Evolutionary conservation across 2,113 vertebrate species (phyloP).

Genomic region (Rissa tridactyla): DNA sequence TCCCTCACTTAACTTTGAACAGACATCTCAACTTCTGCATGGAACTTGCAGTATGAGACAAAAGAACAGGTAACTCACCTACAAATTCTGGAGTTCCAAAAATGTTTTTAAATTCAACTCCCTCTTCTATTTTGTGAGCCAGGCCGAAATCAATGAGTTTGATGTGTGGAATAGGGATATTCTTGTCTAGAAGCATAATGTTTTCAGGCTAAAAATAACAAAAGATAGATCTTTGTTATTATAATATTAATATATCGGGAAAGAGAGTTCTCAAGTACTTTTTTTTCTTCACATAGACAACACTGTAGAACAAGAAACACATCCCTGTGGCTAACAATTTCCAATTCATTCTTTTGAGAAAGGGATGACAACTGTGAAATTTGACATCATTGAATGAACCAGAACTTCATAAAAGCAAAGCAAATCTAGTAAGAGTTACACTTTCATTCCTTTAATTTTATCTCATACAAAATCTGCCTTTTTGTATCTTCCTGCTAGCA

Average conservation of each 20-base stretch:
- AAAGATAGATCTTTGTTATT: neutral
- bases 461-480: neutral
- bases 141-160: constrained; percentile 97
- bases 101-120: constrained; percentile 95
- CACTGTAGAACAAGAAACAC: neutral
- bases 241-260: neutral
- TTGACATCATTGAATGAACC: neutral
- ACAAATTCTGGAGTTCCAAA: constrained; percentile 98
- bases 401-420: neutral
- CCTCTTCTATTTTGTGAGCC: constrained; percentile 92
- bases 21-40: neutral
- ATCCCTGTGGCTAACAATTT: neutral
- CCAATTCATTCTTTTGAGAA: neutral
- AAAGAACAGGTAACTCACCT: constrained; percentile 67
- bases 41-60: neutral
- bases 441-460: neutral
- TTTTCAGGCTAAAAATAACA: constrained; percentile 90
- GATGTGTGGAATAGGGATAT: constrained; percentile 85
- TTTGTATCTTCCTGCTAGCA: neutral
- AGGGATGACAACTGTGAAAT: neutral
- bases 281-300: neutral
- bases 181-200: constrained; percentile 96
- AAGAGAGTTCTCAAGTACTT: neutral
- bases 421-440: neutral
- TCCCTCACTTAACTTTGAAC: neutral